Conservation (phyloP, 2,113 vertebrate species). For the Colinus virginianus region DNA sequence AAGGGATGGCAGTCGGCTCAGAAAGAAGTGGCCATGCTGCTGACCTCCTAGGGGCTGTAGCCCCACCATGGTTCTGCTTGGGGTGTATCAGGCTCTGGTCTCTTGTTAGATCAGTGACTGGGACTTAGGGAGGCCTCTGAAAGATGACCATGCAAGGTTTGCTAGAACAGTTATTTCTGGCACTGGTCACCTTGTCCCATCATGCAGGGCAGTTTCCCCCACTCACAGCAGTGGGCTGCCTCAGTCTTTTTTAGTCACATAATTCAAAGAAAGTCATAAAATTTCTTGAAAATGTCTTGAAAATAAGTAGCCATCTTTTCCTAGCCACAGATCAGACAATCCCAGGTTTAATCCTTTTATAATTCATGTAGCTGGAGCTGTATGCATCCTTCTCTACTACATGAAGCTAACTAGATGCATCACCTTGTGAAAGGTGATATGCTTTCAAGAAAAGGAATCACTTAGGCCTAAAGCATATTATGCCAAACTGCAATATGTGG, state of each 20-base stretch:
- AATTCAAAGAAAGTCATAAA: background rate
- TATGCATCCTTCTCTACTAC: background rate
- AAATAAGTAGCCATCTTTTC: background rate
- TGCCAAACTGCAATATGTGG: background rate
- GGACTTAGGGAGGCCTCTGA: rapidly evolving
- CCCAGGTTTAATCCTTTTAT: background rate
- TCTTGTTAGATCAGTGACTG: background rate
- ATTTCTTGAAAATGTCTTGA: background rate
- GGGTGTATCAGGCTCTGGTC: background rate
- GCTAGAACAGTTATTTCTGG: background rate
- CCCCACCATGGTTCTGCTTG: rapidly evolving
- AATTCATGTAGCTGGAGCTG: background rate
- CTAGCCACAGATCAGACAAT: background rate
- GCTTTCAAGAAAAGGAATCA: background rate
- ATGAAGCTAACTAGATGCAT: background rate
- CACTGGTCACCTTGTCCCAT: rapidly evolving
- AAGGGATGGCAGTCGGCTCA: background rate
- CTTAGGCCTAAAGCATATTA: background rate
- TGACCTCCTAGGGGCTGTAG: background rate
- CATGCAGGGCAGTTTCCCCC: rapidly evolving
- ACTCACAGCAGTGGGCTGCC: background rate
- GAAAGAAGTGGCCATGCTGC: background rate
- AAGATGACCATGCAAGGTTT: rapidly evolving
- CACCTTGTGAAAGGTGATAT: background rate
- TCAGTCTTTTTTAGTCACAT: background rate